Base-by-base conservation (phyloP, 2,797 vertebrate genomes). In the Carcharodon carcharias region DNA sequence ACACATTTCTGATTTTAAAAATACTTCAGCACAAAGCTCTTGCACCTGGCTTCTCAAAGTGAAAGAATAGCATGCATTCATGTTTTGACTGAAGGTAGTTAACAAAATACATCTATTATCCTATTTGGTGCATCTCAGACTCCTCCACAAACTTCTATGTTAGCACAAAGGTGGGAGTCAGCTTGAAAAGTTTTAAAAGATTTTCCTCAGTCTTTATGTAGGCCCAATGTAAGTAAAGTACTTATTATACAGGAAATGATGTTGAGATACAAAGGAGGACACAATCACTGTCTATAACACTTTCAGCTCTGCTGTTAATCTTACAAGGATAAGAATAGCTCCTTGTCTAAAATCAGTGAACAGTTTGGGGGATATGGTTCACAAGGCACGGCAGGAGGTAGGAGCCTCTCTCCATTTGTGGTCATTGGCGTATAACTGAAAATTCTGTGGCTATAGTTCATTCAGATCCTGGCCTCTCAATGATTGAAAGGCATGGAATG, bases 391-490 rank as follows among this genome's bases (percentile, higher is more conserved):
- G 97, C 96, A 96, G 96, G 92, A 50, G 45, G 61, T 96, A 96
- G 96, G 97, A 97, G 97, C 97, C 95, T 91, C 96, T 97, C 96
- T 97, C 97, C 96, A 69, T 98, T 97, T 97, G 97, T 98, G 97
- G 97, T 97, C 97, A 97, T 97, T 98, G 97, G 97, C 98, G 98
- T 97, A 98, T 98, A 97, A 97, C 97, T 96, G 98, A 98, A 97
- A 96, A 97, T 97, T 97, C 97, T 97, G 97, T 97, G 98, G 97
- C 97, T 97, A 97, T 97, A 97, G 97, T 96, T 98, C 97, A 96
- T 96, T 97, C 97, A 85, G 96, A 96, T 96, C 97, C 96, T 97
- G 96, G 96, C 96, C 97, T 77, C 71, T 96, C 97, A 97, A 97
- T 58, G 97, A 97, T 96, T 96, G 97, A 96, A 97, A 97, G 97